Evolutionary conservation across 2,113 vertebrate genomes (phyloP).

Genomic region (Gasterosteus nipponicus): DNA sequence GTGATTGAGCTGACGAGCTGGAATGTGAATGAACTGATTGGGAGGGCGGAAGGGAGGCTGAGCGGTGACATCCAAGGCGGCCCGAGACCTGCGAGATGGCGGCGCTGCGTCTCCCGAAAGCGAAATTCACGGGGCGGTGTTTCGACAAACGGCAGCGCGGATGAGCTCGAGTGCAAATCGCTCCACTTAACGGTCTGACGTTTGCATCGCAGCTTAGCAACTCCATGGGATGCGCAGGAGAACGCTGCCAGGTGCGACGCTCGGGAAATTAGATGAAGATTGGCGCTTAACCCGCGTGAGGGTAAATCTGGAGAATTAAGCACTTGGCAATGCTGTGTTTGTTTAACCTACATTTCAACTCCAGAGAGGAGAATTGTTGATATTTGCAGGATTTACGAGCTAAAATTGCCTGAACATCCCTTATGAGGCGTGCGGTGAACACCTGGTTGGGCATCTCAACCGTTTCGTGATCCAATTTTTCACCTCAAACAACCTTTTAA

Average conservation of each 20-base stretch:
- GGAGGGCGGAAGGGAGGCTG: too few relatives aligned
- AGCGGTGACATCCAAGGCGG: too few relatives aligned
- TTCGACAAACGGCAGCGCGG: conserved; percentile 5
- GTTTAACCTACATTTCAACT: neutral
- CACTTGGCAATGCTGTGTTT: neutral
- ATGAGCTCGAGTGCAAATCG: conserved; percentile 40
- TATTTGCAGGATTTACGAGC: neutral
- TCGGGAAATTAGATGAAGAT: conserved; percentile 19
- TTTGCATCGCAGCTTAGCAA: conserved; percentile 30
- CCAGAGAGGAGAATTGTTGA: neutral
- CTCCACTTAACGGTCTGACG: conserved; percentile 40
- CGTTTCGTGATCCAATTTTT: neutral
- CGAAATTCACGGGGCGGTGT: conserved; percentile 17
- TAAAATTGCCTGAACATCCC: neutral
- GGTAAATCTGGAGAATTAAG: neutral
- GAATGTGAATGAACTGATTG: too few relatives aligned
- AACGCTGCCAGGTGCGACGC: conserved; percentile 21
- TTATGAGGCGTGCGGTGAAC: neutral
- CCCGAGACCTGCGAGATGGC: conserved; percentile 4
- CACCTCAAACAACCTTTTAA: conserved; percentile 22
- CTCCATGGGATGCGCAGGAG: conserved; percentile 23
- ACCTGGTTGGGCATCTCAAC: neutral
- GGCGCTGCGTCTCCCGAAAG: conserved; percentile 5
- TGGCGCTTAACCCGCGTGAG: neutral
- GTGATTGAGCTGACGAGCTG: too few relatives aligned